Base-by-base conservation (phyloP, 1,140 invertebrate species). In the Leptinotarsa defecta region DNA sequence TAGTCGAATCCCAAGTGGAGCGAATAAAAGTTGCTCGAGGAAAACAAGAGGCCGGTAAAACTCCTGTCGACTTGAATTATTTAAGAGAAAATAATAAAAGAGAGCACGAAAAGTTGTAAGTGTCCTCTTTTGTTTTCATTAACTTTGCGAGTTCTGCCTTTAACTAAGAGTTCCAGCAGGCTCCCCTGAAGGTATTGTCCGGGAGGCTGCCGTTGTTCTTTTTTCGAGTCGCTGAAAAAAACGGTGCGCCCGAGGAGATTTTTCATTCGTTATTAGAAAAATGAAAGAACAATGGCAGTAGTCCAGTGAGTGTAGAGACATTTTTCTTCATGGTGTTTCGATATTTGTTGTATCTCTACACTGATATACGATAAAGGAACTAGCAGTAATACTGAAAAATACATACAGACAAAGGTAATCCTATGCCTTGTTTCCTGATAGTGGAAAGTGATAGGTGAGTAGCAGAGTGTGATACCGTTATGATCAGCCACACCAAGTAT, bases 111-210 rank as follows among this genome's bases (percentile, higher is more conserved):
- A 57, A 57, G 52, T 19, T 57, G 15, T 6, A 57, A 57, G 52
- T 57, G 52, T 57, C 52, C 52, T 15, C 52, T 57, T 57, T 57
- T 57, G 52, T 57, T 57, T 57, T 57, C 52, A 57, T 57, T 57
- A 57, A 57, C 52, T 57, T 57, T 57, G 52, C 5, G 17, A 57
- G 52, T 57, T 57, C n/a, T 57, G 6, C 15, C 52, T 57, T 13
- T 57, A 19, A 15, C n/a, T 17, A 5, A 57, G n/a, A 57, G 52
- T 57, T 57, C 52, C 52, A 57, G n/a, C 6, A 17, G 17, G 13
- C 52, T 11, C 52, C n/a, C 52, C 15, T n/a, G 52, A 19, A 57
- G 52, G 52, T n/a, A 57, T 57, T 57, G 52, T 8, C 15, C 17
- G 52, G 15, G 52, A 57, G n/a, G 52, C 15, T 57, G 52, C 13